Conservation (phyloP, 2,888 invertebrate genomes). For the Pyrrhia umbra region DNA sequence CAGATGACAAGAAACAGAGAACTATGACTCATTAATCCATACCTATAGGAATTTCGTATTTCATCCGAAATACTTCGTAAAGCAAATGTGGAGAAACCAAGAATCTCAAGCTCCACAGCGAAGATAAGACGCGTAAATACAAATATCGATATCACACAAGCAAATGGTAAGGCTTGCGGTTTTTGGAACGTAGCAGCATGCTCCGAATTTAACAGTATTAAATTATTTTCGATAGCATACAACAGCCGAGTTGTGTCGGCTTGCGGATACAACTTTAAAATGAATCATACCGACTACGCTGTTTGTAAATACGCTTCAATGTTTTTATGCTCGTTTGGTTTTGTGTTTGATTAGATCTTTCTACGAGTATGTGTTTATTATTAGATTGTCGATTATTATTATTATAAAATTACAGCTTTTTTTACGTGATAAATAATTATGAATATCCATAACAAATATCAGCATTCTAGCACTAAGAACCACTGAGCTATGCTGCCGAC, state of each 20-base stretch:
- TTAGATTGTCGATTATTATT: too few species aligned
- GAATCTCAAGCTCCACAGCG: constrained; percentile 4
- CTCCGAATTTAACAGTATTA: constrained; percentile 75
- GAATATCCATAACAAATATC: too few species aligned
- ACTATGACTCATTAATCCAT: not conserved
- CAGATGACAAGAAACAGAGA: too few species aligned
- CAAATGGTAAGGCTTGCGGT: constrained; percentile 68
- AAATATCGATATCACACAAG: constrained; percentile 36
- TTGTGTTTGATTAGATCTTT: not conserved
- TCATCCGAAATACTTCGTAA: not conserved
- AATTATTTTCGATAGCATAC: constrained; percentile 78
- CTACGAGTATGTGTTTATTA: not conserved
- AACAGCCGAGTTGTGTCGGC: constrained; percentile 62
- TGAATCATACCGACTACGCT: constrained; percentile 55
- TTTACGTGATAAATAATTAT: too few species aligned
- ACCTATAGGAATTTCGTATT: not conserved
- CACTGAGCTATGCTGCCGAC: too few species aligned
- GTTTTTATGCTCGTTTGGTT: not conserved
- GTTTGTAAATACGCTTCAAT: constrained; percentile 27
- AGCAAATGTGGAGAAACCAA: constrained; percentile 1
- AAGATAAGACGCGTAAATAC: constrained; percentile 29
- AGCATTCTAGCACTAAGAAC: too few species aligned
- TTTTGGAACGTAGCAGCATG: constrained; percentile 68
- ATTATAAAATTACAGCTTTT: too few species aligned
- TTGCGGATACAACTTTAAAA: constrained; percentile 58